phyloP scores from a whole-genome alignment of 2,888 invertebrate genomes.

The Palloptera scutellata region DNA sequence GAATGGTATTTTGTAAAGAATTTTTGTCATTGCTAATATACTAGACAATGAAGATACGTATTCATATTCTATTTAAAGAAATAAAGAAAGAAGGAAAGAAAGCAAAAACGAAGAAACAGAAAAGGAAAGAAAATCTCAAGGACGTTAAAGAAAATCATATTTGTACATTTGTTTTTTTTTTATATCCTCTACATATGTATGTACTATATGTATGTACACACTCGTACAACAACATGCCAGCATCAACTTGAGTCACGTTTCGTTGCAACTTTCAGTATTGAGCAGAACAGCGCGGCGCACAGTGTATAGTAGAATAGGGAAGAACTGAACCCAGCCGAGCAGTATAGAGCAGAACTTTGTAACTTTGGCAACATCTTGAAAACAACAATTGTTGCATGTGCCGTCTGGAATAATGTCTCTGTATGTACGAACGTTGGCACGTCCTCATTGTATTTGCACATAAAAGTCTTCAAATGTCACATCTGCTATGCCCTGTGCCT shows the following conservation, averaged over 20 bases:
- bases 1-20: too few relatives aligned
- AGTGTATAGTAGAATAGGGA: slow-evolving; percentile 26
- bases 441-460: background rate
- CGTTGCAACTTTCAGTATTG: slow-evolving; percentile 12
- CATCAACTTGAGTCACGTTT: slow-evolving; percentile 28
- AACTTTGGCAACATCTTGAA: background rate
- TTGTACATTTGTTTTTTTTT: slow-evolving; percentile 19
- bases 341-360: slow-evolving; percentile 21
- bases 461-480: slow-evolving; percentile 9
- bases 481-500: slow-evolving; percentile 3
- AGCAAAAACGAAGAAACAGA: too few relatives aligned
- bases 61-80: too few relatives aligned
- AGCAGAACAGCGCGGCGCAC: slow-evolving; percentile 21
- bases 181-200: slow-evolving; percentile 15
- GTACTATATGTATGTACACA: background rate
- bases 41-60: too few relatives aligned
- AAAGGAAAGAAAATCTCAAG: slow-evolving; percentile 14
- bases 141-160: slow-evolving; percentile 29
- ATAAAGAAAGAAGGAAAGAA: too few relatives aligned
- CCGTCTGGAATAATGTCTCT: too few relatives aligned
- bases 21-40: too few relatives aligned
- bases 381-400: too few relatives aligned
- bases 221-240: slow-evolving; percentile 1
- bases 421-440: too few relatives aligned
- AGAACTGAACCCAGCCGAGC: slow-evolving; percentile 23